These are phyloP conservation scores for Gnathonemus echidnorhynchus DNA, from an alignment of 2,113 vertebrate genomes.

Conservation along the genomic window DNA sequence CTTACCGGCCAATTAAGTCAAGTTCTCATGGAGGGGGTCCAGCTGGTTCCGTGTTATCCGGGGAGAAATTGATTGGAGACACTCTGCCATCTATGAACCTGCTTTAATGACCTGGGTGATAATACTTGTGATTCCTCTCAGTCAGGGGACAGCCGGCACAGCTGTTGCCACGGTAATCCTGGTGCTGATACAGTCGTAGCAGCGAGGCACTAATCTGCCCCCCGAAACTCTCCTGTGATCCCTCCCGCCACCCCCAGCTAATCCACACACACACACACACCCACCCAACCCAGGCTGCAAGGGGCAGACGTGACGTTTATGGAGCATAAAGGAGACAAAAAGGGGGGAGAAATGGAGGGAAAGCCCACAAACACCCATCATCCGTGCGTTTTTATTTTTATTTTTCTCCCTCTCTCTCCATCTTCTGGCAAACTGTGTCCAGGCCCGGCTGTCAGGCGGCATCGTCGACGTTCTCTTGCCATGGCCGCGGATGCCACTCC, in stretches of 20 bases:
- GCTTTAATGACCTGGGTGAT: slow-evolving; percentile 99
- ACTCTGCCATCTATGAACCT: slow-evolving; percentile 88
- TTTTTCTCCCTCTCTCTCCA: background rate
- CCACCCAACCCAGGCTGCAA: slow-evolving; percentile 51
- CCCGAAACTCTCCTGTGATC: slow-evolving; percentile 59
- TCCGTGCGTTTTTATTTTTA: background rate
- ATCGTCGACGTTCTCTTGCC: background rate
- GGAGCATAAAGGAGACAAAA: slow-evolving; percentile 41
- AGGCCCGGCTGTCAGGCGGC: background rate
- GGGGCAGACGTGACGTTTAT: slow-evolving; percentile 69
- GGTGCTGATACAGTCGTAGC: slow-evolving; percentile 83
- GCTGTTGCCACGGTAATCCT: slow-evolving; percentile 89
- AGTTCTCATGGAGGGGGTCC: slow-evolving; percentile 98
- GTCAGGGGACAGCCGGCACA: slow-evolving; percentile 93
- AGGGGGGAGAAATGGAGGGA: background rate
- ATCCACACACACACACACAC: background rate
- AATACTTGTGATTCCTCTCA: slow-evolving; percentile 99
- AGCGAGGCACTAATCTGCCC: slow-evolving; percentile 77
- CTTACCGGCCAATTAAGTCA: slow-evolving; percentile 99
- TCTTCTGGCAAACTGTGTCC: background rate
- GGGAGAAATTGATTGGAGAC: slow-evolving; percentile 98
- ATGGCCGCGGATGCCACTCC: background rate
- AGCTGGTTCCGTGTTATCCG: slow-evolving; percentile 92
- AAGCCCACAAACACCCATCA: background rate
- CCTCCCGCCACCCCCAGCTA: background rate